These are phyloP conservation scores for Aphaenogaster rudis DNA, from an alignment of 1,140 invertebrate species.

Conservation along the genomic window DNA sequence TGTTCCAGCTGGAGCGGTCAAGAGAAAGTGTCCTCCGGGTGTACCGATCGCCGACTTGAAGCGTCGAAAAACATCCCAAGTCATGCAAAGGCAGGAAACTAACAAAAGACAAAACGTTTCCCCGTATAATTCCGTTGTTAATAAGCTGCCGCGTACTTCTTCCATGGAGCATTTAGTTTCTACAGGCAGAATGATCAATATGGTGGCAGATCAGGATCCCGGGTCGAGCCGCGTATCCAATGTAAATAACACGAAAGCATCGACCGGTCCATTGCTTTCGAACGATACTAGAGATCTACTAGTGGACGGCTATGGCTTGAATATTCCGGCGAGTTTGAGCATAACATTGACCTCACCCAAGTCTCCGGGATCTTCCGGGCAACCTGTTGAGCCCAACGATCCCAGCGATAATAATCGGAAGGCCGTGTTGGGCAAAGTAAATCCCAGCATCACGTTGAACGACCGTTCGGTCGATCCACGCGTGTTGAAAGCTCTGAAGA, in stretches of 20 bases:
- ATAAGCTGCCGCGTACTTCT: conserved; percentile 22
- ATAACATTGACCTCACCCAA: conserved; percentile 83
- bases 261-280: conserved; percentile 61
- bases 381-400: conserved; percentile 44
- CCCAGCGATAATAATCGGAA: conserved; percentile 67
- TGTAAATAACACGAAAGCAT: conserved; percentile 20
- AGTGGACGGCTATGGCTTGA: conserved; percentile 81
- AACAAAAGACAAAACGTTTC: conserved; percentile 44
- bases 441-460: conserved; percentile 80
- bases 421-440: conserved; percentile 74
- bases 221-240: conserved; percentile 28
- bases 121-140: neutral
- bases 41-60: conserved; percentile 80
- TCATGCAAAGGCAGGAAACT: neutral
- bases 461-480: conserved; percentile 78
- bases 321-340: conserved; percentile 83
- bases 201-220: conserved; percentile 22
- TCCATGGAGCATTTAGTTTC: conserved; percentile 64
- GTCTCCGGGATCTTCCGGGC: conserved; percentile 66
- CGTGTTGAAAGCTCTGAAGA: conserved; percentile 79
- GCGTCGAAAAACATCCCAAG: conserved; percentile 65
- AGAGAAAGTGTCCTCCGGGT: conserved; percentile 83
- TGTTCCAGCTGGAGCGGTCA: conserved; percentile 80
- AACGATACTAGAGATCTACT: conserved; percentile 80
- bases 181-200: conserved; percentile 24